Percentiles rank a stretch among this genome's conserved stretches.
These are phyloP conservation scores for Columbina picui DNA, from an alignment of 2,113 vertebrate species.

Conservation along the genomic window DNA sequence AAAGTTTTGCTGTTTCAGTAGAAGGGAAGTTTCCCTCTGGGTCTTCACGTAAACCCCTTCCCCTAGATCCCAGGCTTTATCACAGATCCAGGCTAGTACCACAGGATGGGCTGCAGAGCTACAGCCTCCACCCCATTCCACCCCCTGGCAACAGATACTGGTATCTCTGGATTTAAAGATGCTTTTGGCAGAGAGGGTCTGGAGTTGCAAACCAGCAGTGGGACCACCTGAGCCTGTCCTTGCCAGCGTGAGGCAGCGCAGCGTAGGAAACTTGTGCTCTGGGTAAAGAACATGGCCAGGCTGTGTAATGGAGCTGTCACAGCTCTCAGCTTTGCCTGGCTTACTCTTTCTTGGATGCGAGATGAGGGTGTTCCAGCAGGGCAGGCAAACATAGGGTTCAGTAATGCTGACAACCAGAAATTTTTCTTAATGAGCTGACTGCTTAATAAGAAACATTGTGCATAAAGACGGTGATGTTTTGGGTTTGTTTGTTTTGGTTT, in stretches of 20 bases:
- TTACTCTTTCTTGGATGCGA: background rate
- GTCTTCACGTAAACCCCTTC: background rate
- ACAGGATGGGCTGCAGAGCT: background rate
- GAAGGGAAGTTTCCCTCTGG: constrained; percentile 23
- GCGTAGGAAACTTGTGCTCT: background rate
- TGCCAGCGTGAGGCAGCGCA: fast-evolving
- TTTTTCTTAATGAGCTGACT: background rate
- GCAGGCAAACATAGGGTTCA: background rate
- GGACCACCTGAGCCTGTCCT: background rate
- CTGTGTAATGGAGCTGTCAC: background rate
- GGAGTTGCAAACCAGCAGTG: fast-evolving
- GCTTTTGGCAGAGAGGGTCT: background rate
- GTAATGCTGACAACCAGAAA: background rate
- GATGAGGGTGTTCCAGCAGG: fast-evolving
- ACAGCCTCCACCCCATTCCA: background rate
- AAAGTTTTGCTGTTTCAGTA: constrained; percentile 25
- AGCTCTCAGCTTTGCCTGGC: background rate
- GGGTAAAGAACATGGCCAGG: background rate
- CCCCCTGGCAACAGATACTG: background rate
- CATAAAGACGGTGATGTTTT: background rate
- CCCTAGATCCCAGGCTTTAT: constrained; percentile 11
- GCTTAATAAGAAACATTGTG: background rate
- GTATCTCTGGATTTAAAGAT: background rate
- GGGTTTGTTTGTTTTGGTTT: too few species aligned
- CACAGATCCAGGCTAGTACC: background rate